Evolutionary conservation across 2,888 invertebrate genomes (phyloP), one percentile per base, ranked within the genome.

Genomic region (Drosophila kuntzei): DNA sequence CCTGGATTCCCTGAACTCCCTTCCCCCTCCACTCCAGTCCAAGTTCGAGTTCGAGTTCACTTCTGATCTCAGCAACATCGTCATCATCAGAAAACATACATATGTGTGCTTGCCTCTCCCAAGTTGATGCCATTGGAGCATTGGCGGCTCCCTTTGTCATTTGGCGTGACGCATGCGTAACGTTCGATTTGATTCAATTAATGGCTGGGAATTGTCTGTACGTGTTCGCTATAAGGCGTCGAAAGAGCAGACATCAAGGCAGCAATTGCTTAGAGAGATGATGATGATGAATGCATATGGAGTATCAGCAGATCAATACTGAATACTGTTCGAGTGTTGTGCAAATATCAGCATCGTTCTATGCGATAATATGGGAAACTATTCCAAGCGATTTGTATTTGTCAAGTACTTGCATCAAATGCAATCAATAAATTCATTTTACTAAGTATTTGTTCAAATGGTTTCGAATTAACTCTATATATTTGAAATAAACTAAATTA

Each of bases 151-250:
- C 78, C 79, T 89, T 89, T 85, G 81, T 85, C 86, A 74, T 84
- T 78, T 70, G 75, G 71, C 79, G 65, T 81, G 86, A 84, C 82
- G 89, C 89, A 89, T 89, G 89, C 86, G 86, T 86, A 89, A 84
- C 83, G 89, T 89, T 86, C 88, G 88, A 89, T 87, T 89, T 87
- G 89, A 85, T 86, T 83, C 87, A 88, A 88, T 88, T 81, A 87
- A 87, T 87, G 85, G 86, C 72, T 69, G 76, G 50, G 87, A 89
- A 85, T 87, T 79, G 85, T 71, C 66, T 73, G 70, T 84, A 84
- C 85, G 85, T 85, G 89, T 58, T 64, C 32, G 32, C 47, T 49
- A 20, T 44, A 16, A 62, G 32, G 71, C 18, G 54, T 50, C 53
- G 54, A 51, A 14, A 27, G 53, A 57, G 67, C 57, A 59, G 53